Evolutionary conservation across 2,888 invertebrate species (phyloP), one percentile per base, ranked within the genome.

Genomic region (Cotesia congregata): DNA sequence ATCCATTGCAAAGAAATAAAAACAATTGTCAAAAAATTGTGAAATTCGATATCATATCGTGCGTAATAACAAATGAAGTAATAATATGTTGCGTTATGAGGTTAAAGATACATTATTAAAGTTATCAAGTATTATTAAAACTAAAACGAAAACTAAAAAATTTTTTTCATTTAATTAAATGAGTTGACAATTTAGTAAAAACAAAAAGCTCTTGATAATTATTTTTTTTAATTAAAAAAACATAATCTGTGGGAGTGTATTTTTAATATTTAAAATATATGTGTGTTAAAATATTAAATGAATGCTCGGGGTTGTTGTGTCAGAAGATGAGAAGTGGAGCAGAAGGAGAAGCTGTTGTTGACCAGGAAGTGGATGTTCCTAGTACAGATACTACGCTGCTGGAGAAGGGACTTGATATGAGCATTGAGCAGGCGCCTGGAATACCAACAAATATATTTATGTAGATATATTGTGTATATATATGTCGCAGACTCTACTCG

Each of bases 381-480:
- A 30, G 30, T 30, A 30, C 30, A 50, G 50, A 50, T 50, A 50
- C 50, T 7, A 50, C 12, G 67, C 12, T 30, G 77, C 17, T 20
- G 69, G 74, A 62, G 68, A 39, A 40, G 20, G 72, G 50, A 67
- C 75, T 72, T 67, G 59, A 80, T 64, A 59, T 67, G 77, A 74
- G 81, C 81, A 83, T 76, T 67, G 77, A 74, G 81, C 81, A 83
- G 77, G 83, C 83, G 83, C 82, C 80, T 80, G 78, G 77, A 80
- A 74, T 75, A 50, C 50, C 50, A 50, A 50, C 50, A 50, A 50
- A 50, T 50, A 50, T 50, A 7, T 50, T 50, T 12, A 7, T 50
- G 12, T 50, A 50, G 7, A 50, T 50, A 50, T 50, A 30, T 30
- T 30, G 30, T 30, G 9, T 50, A 74, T 74, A 78, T 75, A 77